Conservation (phyloP, 2,113 vertebrate genomes). For the Panthera uncia region DNA sequence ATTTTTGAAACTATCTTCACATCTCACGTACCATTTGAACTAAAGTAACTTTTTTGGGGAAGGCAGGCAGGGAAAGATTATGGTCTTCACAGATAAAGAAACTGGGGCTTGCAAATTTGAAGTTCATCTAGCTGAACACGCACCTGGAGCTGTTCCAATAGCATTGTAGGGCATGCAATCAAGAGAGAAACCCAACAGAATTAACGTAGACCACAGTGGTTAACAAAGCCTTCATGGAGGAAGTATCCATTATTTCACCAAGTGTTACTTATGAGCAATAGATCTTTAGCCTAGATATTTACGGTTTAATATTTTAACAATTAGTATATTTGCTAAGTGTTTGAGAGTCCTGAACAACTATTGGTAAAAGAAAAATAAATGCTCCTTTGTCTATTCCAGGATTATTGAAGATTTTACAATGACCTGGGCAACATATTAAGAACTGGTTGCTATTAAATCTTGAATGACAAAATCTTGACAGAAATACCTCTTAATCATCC, state of each 20-base stretch:
- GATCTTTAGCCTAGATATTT: not conserved
- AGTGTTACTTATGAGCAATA: not conserved
- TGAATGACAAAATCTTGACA: slow-evolving; percentile 37
- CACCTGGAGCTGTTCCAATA: not conserved
- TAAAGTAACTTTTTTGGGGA: not conserved
- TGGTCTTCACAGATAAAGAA: not conserved
- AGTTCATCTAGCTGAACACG: not conserved
- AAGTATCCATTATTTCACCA: not conserved
- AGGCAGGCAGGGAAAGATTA: not conserved
- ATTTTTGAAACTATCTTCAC: slow-evolving; percentile 33
- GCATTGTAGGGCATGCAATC: not conserved
- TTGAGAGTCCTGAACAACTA: not conserved
- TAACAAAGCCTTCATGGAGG: not conserved
- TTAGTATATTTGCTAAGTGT: slow-evolving; percentile 33
- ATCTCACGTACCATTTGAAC: not conserved
- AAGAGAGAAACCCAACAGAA: not conserved
- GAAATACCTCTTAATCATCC: not conserved
- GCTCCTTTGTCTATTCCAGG: not conserved
- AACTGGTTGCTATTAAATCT: slow-evolving; percentile 41
- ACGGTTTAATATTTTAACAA: slow-evolving; percentile 39
- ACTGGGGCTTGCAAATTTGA: not conserved
- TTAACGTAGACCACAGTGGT: not conserved
- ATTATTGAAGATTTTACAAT: slow-evolving; percentile 23
- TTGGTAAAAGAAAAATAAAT: slow-evolving; percentile 29
- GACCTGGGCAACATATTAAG: not conserved